A percentile compares a stretch with the other conserved stretches of the same genome.
phyloP scores from a whole-genome alignment of 2,797 vertebrate species.

The Potorous gilbertii region DNA sequence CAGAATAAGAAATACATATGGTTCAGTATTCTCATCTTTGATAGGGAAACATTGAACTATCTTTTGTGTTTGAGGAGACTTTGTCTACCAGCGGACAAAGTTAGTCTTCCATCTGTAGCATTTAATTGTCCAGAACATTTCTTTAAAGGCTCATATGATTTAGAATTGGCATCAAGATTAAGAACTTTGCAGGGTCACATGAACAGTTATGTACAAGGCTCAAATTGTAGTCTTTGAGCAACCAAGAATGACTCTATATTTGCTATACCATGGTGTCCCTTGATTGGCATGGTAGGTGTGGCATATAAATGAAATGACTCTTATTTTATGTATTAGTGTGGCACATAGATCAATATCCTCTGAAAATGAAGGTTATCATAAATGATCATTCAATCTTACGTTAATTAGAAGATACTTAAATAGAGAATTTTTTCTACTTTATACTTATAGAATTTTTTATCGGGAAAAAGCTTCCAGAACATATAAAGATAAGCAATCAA shows the following conservation, averaged over 20 bases:
- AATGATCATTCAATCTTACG: background rate
- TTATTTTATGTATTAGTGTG: background rate
- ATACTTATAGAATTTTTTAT: background rate
- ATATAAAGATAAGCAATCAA: background rate
- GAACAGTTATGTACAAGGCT: background rate
- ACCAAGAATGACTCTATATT: background rate
- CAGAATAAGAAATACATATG: background rate
- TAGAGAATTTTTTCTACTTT: background rate
- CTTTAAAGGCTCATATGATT: background rate
- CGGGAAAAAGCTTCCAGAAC: background rate
- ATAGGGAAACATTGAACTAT: background rate
- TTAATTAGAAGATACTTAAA: background rate
- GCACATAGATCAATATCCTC: background rate
- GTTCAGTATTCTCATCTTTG: background rate
- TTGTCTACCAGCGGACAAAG: background rate
- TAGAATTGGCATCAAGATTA: background rate
- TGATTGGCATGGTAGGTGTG: background rate
- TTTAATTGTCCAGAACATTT: background rate
- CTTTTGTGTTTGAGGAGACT: background rate
- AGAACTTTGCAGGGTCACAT: background rate
- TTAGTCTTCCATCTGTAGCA: background rate
- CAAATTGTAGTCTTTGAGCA: background rate
- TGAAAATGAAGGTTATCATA: background rate
- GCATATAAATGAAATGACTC: background rate
- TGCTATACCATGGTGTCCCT: background rate